These are phyloP conservation scores for Brachypodius melanocephalos DNA, from an alignment of 2,113 vertebrate species.

Conservation along the genomic window DNA sequence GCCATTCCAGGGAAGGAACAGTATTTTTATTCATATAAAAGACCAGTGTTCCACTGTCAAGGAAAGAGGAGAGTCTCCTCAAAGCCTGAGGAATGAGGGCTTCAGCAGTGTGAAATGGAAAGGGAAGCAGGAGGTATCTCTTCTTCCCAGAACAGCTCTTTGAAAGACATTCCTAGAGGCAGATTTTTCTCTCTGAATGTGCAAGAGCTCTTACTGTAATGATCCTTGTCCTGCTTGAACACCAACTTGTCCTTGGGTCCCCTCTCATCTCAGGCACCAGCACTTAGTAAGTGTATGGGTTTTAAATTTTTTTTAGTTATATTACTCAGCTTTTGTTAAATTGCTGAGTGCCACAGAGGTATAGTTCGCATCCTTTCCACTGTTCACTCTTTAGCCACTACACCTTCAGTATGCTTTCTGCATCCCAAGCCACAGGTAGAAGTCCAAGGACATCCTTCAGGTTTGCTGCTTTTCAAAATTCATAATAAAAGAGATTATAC, in stretches of 20 bases:
- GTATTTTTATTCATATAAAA: neutral
- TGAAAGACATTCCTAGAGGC: neutral
- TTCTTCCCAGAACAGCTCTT: neutral
- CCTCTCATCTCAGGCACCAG: neutral
- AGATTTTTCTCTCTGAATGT: neutral
- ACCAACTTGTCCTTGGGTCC: neutral
- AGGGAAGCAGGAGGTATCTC: neutral
- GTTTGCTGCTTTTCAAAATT: neutral
- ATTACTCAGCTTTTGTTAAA: neutral
- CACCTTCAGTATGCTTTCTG: neutral
- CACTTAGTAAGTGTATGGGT: neutral
- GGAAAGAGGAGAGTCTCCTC: neutral
- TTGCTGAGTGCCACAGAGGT: neutral
- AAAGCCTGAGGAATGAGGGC: neutral
- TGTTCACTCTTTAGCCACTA: neutral
- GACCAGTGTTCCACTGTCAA: neutral
- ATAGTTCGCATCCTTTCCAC: neutral
- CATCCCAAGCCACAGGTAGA: neutral
- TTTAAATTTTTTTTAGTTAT: neutral
- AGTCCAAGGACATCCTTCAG: neutral
- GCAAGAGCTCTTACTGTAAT: neutral
- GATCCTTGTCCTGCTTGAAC: neutral
- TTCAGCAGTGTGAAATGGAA: neutral
- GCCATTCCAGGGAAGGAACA: neutral
- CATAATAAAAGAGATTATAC: neutral